Conservation (phyloP, 2,797 vertebrate species). For the Trachops cirrhosus region DNA sequence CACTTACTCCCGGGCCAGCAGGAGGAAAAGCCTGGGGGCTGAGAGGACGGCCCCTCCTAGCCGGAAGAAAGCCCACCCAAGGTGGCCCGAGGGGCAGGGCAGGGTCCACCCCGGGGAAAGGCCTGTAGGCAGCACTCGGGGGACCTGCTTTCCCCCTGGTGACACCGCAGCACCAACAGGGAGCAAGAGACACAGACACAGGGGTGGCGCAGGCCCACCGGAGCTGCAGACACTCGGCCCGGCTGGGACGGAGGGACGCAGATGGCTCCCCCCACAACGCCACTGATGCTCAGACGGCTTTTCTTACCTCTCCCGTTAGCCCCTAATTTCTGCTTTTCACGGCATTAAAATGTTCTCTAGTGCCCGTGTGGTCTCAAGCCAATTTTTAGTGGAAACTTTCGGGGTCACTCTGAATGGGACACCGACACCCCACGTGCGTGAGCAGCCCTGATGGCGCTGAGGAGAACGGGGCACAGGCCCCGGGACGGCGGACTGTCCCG, state of each 20-base stretch:
- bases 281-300: rapidly evolving
- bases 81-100: not conserved
- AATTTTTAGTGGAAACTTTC: rapidly evolving
- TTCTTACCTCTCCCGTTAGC: too few relatives aligned
- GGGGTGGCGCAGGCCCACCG: rapidly evolving
- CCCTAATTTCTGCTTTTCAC: not conserved
- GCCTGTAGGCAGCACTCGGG: rapidly evolving
- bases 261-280: rapidly evolving
- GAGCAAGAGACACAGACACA: not conserved
- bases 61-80: rapidly evolving
- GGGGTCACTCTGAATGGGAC: not conserved
- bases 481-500: too few relatives aligned
- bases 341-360: not conserved
- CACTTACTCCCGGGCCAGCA: not conserved
- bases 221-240: rapidly evolving
- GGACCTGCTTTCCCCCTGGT: not conserved
- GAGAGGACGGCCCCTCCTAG: rapidly evolving
- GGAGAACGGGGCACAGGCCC: too few relatives aligned
- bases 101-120: not conserved
- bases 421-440: rapidly evolving
- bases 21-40: not conserved
- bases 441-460: too few relatives aligned
- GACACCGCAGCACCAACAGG: not conserved
- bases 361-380: too few relatives aligned
- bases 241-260: rapidly evolving